Base-by-base conservation (phyloP, 2,113 vertebrate species). In the Alosa alosa region DNA sequence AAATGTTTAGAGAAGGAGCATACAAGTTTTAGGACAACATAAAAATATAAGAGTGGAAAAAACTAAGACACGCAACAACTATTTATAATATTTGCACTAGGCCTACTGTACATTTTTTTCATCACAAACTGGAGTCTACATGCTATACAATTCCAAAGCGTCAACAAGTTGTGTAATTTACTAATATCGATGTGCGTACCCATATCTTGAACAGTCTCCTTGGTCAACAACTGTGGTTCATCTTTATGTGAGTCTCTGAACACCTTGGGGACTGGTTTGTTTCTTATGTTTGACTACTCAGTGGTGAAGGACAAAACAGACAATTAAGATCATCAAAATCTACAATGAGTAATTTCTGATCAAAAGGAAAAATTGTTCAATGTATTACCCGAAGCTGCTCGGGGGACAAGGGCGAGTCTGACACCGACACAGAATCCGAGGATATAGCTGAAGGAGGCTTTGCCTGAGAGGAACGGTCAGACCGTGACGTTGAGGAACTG, bases 181-280 rank as follows among this genome's bases (percentile, higher is more conserved):
- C 82, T 36, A 50, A 57, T 45, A 11, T 82, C 0, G 20, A 17
- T 60, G 31, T 50, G 86, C 90, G 10, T 88, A 96, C 95, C 94
- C 45, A 91, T 90, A 82, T 98, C 97, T 92, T 99, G 98, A 86
- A 99, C 96, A 3, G 93, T 95, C 94, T 99, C 98, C 90, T 97
- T 97, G 36, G 96, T 97, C 81, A 99, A 94, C 89, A 99, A 94
- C 85, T 97, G 96, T 55, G 95, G 95, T 78, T 99, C 97, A 90
- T 97, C 97, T 94, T 97, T 98, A 89, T 95, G 96, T 78, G 96
- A 92, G 83, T 97, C 96, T 86, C 89, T 92, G 1, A 90, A 82
- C 3, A 89, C 85, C 92, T 94, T 78, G 72, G 72, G 2, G 3
- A 78, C 72, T 78, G 72, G 36, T 36, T 78, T 78, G 72, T 39